Percentiles rank a stretch among this genome's conserved stretches.
phyloP scores from a whole-genome alignment of 2,888 invertebrate species.

The Acutogordius australiensis region DNA sequence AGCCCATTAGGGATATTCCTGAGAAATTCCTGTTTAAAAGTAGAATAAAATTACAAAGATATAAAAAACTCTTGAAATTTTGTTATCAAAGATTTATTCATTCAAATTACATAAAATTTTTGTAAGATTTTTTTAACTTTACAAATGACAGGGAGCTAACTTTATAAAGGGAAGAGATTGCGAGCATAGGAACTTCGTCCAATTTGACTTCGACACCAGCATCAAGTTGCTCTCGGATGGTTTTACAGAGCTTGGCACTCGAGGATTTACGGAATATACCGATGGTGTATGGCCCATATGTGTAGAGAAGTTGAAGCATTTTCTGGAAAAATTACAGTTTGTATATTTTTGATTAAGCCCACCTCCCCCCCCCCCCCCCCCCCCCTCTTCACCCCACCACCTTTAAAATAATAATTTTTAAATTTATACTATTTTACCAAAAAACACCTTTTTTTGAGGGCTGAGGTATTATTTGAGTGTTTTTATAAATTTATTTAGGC shows the following conservation, averaged over 20 bases:
- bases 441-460: too few relatives aligned
- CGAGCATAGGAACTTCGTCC: slow-evolving; percentile 8
- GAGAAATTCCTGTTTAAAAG: slow-evolving; percentile 3
- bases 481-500: too few relatives aligned
- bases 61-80: neutral
- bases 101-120: too few relatives aligned
- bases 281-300: slow-evolving; percentile 10
- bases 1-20: slow-evolving; percentile 6
- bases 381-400: too few relatives aligned
- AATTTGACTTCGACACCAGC: neutral
- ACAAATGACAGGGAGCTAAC: too few relatives aligned
- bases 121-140: too few relatives aligned
- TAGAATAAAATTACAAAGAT: neutral
- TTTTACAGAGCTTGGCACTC: slow-evolving; percentile 2
- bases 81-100: neutral
- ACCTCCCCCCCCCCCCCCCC: too few relatives aligned
- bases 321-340: neutral
- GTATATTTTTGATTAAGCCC: neutral
- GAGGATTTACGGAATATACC: slow-evolving; percentile 9
- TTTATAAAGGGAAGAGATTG: neutral
- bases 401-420: too few relatives aligned
- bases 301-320: neutral
- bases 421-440: too few relatives aligned
- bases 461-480: too few relatives aligned
- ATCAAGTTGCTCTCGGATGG: neutral